Base-by-base conservation (phyloP, 2,888 invertebrate genomes). In the Oxycera nigricornis region DNA sequence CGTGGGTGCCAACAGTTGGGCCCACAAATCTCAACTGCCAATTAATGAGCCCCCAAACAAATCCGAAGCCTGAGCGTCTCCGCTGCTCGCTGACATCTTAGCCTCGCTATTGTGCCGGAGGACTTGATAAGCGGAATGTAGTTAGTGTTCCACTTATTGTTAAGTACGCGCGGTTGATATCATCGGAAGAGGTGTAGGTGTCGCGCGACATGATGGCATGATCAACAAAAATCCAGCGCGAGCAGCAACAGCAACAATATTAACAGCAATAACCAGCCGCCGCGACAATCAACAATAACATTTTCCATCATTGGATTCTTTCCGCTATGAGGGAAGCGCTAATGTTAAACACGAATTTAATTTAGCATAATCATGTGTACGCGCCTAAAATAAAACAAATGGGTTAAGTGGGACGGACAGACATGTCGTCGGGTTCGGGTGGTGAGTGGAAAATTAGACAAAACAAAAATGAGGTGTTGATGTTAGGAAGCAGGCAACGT, bases 151-250 rank as follows among this genome's bases (percentile, higher is more conserved):
- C 9, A 11, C 17, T 50, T 50, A 17, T 50, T 35, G 35, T 35
- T 35, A n/a, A n/a, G 14, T 55, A 17, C 52, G 4, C 3, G 3
- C n/a, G 22, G 52, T 55, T 55, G 52, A 55, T 55, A 55, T 55
- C 52, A 55, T 55, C 52, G 24, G 52, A 55, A 55, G 24, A 3
- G 24, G 52, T 55, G 52, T 55, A 55, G 52, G 52, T 55, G 52
- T 55, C 17, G 46, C 46, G 4, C 14, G 46, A 55, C 52, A 55
- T 55, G 52, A 55, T 20, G 52, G 52, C 4, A 55, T 55, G 20
- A 55, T 22, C 52, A 55, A 55, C 52, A 55, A 55, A 55, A 55
- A 55, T 55, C 52, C 52, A 55, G 17, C 52, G 11, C 3, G 9
- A 55, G 9, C 52, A 55, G 7, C 52, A 55, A 22, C 52, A 55